Evolutionary conservation across 1,140 invertebrate species (phyloP), one percentile per base, ranked within the genome.

Genomic region (Lutraria rhynchaena): DNA sequence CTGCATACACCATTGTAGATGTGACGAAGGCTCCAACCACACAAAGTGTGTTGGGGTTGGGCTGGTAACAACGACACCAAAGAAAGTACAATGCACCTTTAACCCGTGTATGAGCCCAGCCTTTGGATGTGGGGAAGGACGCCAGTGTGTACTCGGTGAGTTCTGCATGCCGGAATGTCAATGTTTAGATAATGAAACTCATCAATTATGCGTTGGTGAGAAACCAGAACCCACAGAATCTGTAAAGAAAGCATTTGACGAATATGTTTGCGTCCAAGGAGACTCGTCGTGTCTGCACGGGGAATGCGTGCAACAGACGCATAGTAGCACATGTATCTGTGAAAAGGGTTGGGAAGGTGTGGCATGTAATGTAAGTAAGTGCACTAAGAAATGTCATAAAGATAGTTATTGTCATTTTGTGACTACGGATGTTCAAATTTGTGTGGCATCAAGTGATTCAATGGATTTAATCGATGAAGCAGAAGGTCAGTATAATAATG

Each of bases 1-100:
- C 22, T 81, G 78, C 55, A 44, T 70, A 15, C 78, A 81, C 41
- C 46, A 46, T n/a, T 81, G 78, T 37, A 31, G 37, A 27, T 81
- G 78, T 29, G 57, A 61, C 3, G 19, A 49, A 13, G 49, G 44
- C 19, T 73, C 70, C 3, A 44, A 35, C 3, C 78, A 81, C 29
- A 58, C 60, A 35, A 24, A 27, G 31, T 81, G 78, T 31, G 15
- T 29, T 27, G 46, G 35, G 15, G 31, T 17, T 5, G n/a, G 44
- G 22, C 0, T 19, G 3, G 44, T 37, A 33, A 35, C 33, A 29
- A 41, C 75, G 2, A 49, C 76, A 60, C 63, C 63, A 0, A 44
- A 58, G 35, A 46, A 51, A 27, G 15, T 49, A 17, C 46, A 55
- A 46, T 80, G 76, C 37, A 58, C 76, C 0, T 80, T 80, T 37